Base-by-base conservation (phyloP, 2,113 vertebrate genomes). In the Silurus meridionalis region DNA sequence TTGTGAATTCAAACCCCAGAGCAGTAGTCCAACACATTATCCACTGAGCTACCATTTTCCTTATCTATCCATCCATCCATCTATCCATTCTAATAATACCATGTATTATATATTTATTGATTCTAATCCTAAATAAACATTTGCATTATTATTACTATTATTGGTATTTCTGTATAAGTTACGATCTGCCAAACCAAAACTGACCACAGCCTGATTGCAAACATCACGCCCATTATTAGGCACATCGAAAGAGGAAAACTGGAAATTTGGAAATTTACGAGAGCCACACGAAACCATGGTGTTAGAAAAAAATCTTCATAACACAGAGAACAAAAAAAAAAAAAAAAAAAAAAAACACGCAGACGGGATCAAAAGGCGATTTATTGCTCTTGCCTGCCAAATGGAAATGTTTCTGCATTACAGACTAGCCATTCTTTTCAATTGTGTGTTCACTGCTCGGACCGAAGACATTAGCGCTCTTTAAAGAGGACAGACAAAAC, bases 401-500 rank as follows among this genome's bases (percentile, higher is more conserved):
- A 37, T 64, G n/a, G 60, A 61, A 85, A 66, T 21, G 50, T 57
- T 78, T 85, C 15, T 63, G 7, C 37, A 80, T 81, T 46, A 61
- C 2, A 25, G 63, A 55, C 25, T 64, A 69, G 75, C 28, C 21
- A 46, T 69, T 85, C 21, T 53, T 17, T 66, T 80, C 75, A 55
- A 37, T 1, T 8, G n/a, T 48, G 84, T 55, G 3, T n/a, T 67
- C 28, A 14, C 28, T 60, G 28, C 67, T 72, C 55, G 23, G 50
- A 72, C 66, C 6, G 23, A 48, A 46, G 19, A 23, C 17, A 60
- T 17, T 53, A 67, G 8, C 48, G 37, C 61, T 79, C 63, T 77
- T 77, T 75, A 48, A 84, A 77, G 48, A 64, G 72, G 8, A 64
- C 72, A 84, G 69, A 75, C 52, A n/a, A 84, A 84, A 77, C n/a